phyloP scores from a whole-genome alignment of 2,888 invertebrate species.

The Chromoteleia sp. region DNA sequence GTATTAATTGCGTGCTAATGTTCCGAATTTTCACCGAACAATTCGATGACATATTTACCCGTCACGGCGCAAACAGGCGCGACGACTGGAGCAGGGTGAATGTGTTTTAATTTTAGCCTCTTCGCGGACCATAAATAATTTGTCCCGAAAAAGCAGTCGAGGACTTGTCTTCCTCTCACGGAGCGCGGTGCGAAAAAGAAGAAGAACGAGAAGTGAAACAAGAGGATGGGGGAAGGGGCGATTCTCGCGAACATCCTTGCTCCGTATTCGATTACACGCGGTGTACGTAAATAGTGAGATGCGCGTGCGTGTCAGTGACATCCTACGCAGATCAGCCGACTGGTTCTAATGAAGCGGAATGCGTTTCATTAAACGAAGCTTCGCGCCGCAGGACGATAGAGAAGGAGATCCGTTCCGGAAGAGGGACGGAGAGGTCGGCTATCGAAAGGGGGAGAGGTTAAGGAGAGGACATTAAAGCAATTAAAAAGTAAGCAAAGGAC shows the following conservation, averaged over 20 bases:
- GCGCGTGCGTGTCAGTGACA: conserved; percentile 61
- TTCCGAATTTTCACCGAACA: conserved; percentile 21
- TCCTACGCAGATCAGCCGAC: conserved; percentile 67
- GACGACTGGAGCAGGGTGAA: conserved; percentile 22
- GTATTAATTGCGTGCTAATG: conserved; percentile 35
- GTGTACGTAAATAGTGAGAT: conserved; percentile 52
- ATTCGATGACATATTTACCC: conserved; percentile 35
- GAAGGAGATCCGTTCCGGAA: conserved; percentile 38
- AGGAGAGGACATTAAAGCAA: conserved; percentile 74
- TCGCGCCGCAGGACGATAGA: conserved; percentile 20
- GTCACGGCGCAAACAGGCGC: conserved; percentile 11
- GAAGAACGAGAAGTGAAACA: neutral
- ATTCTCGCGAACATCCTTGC: conserved; percentile 44
- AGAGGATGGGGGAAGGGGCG: neutral
- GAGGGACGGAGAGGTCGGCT: conserved; percentile 25
- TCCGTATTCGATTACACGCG: conserved; percentile 64
- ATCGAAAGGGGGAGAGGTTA: conserved; percentile 50
- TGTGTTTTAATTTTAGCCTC: conserved; percentile 39
- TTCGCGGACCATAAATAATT: conserved; percentile 53
- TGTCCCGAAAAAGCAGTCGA: conserved; percentile 42
- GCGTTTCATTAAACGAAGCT: conserved; percentile 70
- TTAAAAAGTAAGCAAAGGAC: conserved; percentile 78
- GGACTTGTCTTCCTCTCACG: conserved; percentile 48
- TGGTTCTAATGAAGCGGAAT: conserved; percentile 78
- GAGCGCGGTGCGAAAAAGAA: conserved; percentile 2